phyloP scores from a whole-genome alignment of 2,797 vertebrate genomes.

The Psittacula derbiana region DNA sequence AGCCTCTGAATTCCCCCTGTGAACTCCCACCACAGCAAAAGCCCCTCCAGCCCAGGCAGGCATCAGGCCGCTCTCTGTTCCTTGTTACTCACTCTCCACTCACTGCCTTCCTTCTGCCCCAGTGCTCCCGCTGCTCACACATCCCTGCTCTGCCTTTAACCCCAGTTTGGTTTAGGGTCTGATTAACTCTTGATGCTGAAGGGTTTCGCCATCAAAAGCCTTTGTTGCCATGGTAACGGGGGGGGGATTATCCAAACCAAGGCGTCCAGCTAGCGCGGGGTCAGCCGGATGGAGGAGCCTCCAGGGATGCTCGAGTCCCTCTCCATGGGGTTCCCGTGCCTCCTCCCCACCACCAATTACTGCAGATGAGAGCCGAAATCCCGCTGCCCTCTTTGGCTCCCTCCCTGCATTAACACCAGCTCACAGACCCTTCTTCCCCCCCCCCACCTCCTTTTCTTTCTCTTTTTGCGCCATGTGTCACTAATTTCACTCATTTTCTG shows the following conservation, averaged over 20 bases:
- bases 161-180: conserved; percentile 22
- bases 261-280: not conserved
- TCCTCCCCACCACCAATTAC: not conserved
- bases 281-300: conserved; percentile 28
- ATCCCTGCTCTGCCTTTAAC: conserved; percentile 33
- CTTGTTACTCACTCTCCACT: conserved; percentile 16
- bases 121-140: conserved; percentile 5
- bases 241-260: conserved; percentile 1
- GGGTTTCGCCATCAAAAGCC: not conserved
- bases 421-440: rapidly evolving
- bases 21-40: not conserved
- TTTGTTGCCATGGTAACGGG: conserved; percentile 49
- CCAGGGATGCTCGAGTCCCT: not conserved
- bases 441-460: not conserved
- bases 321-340: not conserved
- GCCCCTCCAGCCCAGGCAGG: not conserved
- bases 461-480: conserved; percentile 32
- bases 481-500: conserved; percentile 69
- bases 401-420: not conserved
- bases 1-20: not conserved
- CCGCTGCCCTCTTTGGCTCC: not conserved
- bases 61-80: not conserved
- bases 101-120: conserved; percentile 1
- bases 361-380: not conserved
- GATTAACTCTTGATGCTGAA: conserved; percentile 43